A percentile compares a stretch with the other conserved stretches of the same genome.
Conservation (phyloP, 2,888 invertebrate species). For the Smittia aterrima region DNA sequence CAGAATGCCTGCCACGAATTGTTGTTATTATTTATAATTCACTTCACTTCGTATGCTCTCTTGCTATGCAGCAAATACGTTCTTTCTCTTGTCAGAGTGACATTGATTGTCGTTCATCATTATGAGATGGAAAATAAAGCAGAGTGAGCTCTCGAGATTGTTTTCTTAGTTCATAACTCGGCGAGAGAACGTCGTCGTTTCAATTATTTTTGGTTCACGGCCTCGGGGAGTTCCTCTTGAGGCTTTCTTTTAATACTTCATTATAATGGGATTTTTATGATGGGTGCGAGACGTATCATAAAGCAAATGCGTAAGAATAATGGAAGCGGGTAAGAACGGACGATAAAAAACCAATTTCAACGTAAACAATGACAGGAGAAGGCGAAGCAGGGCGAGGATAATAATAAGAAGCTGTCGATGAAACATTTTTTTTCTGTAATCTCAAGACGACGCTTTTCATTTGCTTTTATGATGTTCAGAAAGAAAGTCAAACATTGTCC, state of each 20-base stretch:
- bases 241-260: slow-evolving; percentile 1
- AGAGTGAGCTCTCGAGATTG: not conserved
- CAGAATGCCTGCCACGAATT: not conserved
- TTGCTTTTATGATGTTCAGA: too few relatives aligned
- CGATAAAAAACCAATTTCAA: slow-evolving; percentile 17
- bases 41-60: not conserved
- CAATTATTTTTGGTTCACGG: not conserved
- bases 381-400: not conserved
- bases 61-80: not conserved
- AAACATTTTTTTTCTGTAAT: too few relatives aligned
- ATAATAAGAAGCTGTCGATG: not conserved
- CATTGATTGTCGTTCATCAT: slow-evolving; percentile 25
- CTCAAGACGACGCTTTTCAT: too few relatives aligned
- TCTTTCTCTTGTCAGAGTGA: slow-evolving; percentile 17
- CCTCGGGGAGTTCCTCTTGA: not conserved
- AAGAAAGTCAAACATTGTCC: too few relatives aligned
- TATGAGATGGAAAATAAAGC: not conserved
- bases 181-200: not conserved
- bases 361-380: slow-evolving; percentile 16
- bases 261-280: slow-evolving; percentile 6
- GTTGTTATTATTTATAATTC: slow-evolving; percentile 8
- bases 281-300: slow-evolving; percentile 3
- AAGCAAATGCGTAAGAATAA: slow-evolving; percentile 2
- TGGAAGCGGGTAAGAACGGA: not conserved
- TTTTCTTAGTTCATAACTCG: not conserved